A percentile compares a stretch with the other conserved stretches of the same genome.
Evolutionary conservation across 1,140 invertebrate genomes (phyloP).

Genomic region (Dendroctonus ponderosae): DNA sequence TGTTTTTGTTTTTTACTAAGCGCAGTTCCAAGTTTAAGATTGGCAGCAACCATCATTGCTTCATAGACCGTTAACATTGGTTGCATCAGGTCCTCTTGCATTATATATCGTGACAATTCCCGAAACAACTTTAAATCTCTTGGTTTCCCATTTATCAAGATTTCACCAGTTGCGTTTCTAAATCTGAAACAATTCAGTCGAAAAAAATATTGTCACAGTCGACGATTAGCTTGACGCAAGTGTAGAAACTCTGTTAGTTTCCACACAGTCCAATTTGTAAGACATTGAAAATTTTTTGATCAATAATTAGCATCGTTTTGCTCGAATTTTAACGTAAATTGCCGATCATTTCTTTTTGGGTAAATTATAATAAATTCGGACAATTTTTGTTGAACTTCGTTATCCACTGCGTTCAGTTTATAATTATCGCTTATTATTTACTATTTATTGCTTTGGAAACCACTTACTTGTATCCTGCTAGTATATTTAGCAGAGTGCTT

Average conservation of each 20-base stretch:
- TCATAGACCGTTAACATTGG: constrained; percentile 83
- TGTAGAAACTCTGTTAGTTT: neutral
- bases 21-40: constrained; percentile 77
- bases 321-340: neutral
- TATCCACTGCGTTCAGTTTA: neutral
- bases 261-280: neutral
- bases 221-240: neutral
- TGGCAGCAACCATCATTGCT: constrained; percentile 80
- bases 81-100: constrained; percentile 89
- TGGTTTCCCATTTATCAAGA: constrained; percentile 72
- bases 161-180: constrained; percentile 59
- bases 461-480: constrained; percentile 81
- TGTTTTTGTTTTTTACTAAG: constrained; percentile 64
- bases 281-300: neutral
- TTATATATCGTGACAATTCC: constrained; percentile 89
- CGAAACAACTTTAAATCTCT: constrained; percentile 75
- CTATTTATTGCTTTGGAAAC: neutral
- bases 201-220: neutral
- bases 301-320: neutral
- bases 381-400: neutral
- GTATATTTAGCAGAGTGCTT: constrained; percentile 79
- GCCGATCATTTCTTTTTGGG: neutral
- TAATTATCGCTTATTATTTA: neutral
- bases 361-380: neutral
- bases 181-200: constrained; percentile 32